Evolutionary conservation across 2,797 vertebrate genomes (phyloP).

Genomic region (Sebastolobus alascanus): DNA sequence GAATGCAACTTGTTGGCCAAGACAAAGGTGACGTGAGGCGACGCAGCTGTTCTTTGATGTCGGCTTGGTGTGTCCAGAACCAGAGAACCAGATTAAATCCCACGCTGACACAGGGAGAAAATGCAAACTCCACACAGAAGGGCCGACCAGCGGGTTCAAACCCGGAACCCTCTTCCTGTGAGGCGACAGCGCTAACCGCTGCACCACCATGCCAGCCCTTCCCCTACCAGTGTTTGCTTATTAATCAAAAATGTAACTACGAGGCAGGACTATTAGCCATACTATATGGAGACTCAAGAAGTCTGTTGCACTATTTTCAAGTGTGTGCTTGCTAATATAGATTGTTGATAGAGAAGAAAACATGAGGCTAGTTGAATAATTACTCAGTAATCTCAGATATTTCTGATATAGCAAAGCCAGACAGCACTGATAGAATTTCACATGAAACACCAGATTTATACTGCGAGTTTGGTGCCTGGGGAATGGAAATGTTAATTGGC

Average conservation of each 20-base stretch:
- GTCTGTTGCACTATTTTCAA: not conserved
- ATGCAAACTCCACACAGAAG: no score
- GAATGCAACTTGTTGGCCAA: no score
- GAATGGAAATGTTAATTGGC: slow-evolving; percentile 12
- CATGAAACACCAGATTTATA: slow-evolving; percentile 18
- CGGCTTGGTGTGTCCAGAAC: no score
- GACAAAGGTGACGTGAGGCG: no score
- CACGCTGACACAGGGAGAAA: no score
- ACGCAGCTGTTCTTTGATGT: no score
- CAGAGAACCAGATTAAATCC: no score
- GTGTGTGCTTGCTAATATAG: not conserved
- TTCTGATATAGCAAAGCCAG: not conserved
- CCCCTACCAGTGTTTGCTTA: not conserved
- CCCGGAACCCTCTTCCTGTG: no score
- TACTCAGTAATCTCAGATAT: not conserved
- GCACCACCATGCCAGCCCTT: not conserved
- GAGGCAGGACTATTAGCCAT: not conserved
- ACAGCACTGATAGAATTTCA: not conserved
- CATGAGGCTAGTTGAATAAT: not conserved
- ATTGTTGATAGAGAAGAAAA: not conserved
- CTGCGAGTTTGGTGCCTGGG: not conserved
- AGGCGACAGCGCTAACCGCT: not conserved
- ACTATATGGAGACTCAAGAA: not conserved
- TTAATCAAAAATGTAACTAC: not conserved
- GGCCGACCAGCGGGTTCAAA: no score